Base-by-base conservation (phyloP, 2,888 invertebrate genomes). In the Tiphia femorata region DNA sequence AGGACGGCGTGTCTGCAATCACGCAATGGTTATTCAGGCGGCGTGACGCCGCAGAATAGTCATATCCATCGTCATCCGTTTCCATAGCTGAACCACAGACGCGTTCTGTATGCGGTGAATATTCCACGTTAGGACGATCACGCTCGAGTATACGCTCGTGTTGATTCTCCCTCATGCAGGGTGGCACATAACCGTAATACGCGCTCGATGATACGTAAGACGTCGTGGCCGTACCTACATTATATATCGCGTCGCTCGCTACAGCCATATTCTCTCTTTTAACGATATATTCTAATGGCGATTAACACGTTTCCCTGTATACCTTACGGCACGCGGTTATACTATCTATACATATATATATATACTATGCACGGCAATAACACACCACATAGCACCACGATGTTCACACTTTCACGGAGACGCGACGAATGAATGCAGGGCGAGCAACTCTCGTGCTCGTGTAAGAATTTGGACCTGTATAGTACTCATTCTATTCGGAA, bases 181-280 rank as follows among this genome's bases (percentile, higher is more conserved):
- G 68, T 40, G 79, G 75, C 48, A 79, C 73, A 61, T 77, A 79
- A 63, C 78, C 80, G 62, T 80, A 78, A 67, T 80, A 80, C 43
- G 72, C 72, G 62, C 64, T 80, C 47, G 79, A 76, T 40, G 81
- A 80, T 17, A 79, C 71, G 61, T 75, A 60, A 29, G 61, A 48
- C 17, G 49, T 62, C 29, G 70, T 65, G 21, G 54, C 61, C 41
- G 67, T 70, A 52, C 59, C 49, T 48, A 62, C 30, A 49, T 67
- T 65, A 58, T 64, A 72, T 35, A 72, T 66, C 37, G 70, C 57
- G 56, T 73, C 70, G 47, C 75, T 74, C 23, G 67, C 67, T 17
- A 71, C 62, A 44, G 77, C 75, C 77, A 77, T 77, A 49, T 44
- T 54, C 38, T 33, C 17, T 27, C 14, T n/a, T n/a, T n/a, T n/a